Base-by-base conservation (phyloP, 2,888 invertebrate genomes). In the Platycheirus rosarum region DNA sequence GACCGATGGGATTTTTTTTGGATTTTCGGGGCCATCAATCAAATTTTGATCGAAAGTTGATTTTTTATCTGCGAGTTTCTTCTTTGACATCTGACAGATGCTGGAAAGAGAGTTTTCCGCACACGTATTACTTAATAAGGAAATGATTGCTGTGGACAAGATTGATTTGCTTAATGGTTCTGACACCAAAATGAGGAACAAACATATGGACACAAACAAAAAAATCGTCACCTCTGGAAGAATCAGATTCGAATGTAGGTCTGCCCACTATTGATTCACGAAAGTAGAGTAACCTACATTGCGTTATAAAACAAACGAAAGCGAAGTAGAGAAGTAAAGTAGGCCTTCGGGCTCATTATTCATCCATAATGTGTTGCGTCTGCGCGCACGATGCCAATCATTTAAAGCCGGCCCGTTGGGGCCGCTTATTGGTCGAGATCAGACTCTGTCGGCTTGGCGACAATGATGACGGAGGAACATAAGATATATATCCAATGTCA, bases 361-460 rank as follows among this genome's bases (percentile, higher is more conserved):
- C 62, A 79, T 55, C 78, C 63, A 69, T 69, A 69, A 48, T 69
- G 68, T 48, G 48, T 26, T 62, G 66, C 32, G 79, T 75, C 74
- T 74, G 63, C 62, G 63, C 69, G 63, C 62, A 55, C 69, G 74
- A 79, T 79, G 69, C 62, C 79, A 79, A 79, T 79, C 74, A 68
- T 26, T 68, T 68, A 14, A 13, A 51, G 20, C 48, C 53, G n/a
- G 35, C 20, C 42, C 40, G 26, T 40, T 55, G 44, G 48, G 35
- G 16, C 35, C 46, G 23, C 14, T 18, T 8, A 26, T 29, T 16
- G 18, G 20, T 11, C 11, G 11, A 32, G 29, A 32, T 7, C 29
- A 8, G 8, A 7, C 29, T 4, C 8, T 32, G 29, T 32, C 29
- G 29, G 29, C 29, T 51, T 51, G 51, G 32, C 51, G 51, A 51